Percentiles rank a stretch among this genome's conserved stretches.
Conservation (phyloP, 2,113 vertebrate genomes). For the Scortum barcoo region DNA sequence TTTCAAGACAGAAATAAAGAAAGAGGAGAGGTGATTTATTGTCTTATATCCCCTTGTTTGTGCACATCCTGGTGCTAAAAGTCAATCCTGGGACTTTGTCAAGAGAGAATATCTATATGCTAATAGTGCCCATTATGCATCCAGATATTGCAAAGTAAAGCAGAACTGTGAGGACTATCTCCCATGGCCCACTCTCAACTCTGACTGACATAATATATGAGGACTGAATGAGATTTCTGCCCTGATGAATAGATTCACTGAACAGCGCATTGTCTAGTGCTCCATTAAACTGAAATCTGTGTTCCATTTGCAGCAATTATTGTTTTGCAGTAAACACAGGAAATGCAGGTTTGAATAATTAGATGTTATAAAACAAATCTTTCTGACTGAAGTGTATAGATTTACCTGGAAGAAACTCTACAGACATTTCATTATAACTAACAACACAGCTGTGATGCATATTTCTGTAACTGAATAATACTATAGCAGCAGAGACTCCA, state of each 20-base stretch:
- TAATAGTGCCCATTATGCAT: constrained; percentile 43
- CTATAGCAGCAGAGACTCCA: constrained; percentile 23
- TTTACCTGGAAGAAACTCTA: constrained; percentile 34
- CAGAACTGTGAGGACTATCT: constrained; percentile 1
- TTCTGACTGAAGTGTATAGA: constrained; percentile 33
- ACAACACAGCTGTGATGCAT: constrained; percentile 38
- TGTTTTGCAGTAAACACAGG: constrained; percentile 38
- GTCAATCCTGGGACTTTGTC: constrained; percentile 27
- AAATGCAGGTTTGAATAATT: constrained; percentile 54
- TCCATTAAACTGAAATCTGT: constrained; percentile 47
- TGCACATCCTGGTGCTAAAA: constrained; percentile 11
- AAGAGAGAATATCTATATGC: constrained; percentile 42
- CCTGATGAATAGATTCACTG: constrained; percentile 9
- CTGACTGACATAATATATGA: constrained; percentile 39
- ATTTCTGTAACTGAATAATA: constrained; percentile 19
- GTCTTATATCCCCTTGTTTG: constrained; percentile 8
- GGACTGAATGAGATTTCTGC: constrained; percentile 36
- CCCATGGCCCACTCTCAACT: not conserved
- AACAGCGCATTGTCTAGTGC: not conserved
- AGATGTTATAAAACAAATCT: constrained; percentile 17
- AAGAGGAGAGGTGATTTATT: constrained; percentile 25
- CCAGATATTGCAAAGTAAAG: constrained; percentile 23
- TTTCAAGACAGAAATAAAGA: constrained; percentile 44
- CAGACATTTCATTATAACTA: constrained; percentile 35
- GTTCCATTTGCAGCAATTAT: constrained; percentile 44